phyloP scores from a whole-genome alignment of 30 jellyfish, hydroid and myxozoan species.

The Hydra vulgaris region DNA sequence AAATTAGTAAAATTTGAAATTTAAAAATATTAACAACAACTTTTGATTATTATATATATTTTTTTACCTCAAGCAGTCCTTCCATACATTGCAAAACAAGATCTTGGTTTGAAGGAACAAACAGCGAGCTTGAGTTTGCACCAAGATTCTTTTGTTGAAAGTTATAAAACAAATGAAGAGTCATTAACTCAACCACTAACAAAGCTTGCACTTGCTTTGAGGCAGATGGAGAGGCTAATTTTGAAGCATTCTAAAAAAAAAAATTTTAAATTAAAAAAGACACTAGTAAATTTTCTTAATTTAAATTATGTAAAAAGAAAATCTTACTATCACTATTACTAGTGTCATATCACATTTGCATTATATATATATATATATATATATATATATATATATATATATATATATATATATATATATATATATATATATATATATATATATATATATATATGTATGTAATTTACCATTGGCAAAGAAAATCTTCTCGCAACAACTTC shows the following conservation, averaged over 20 bases:
- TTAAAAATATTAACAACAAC: neutral
- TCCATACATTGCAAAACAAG: constrained; percentile 88
- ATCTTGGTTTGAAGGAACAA: constrained; percentile 46
- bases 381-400: no score
- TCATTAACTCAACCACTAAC: constrained; percentile 88
- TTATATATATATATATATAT: no score
- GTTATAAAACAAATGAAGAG: constrained; percentile 82
- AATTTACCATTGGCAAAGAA: constrained; percentile 6
- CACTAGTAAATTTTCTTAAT: no score
- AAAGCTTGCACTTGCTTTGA: constrained; percentile 68
- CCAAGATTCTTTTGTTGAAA: constrained; percentile 33
- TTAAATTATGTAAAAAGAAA: no score
- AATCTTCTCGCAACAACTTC: constrained; percentile 67
- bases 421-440: no score
- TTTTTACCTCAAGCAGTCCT: constrained; percentile 74
- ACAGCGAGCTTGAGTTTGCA: constrained; percentile 37
- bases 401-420: no score
- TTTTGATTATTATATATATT: no score
- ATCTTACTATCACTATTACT: no score
- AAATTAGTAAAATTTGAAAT: neutral
- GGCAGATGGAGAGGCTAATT: neutral
- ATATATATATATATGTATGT: no score
- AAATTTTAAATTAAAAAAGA: no score
- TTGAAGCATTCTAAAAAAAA: neutral
- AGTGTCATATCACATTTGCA: no score